A percentile compares a stretch with the other conserved stretches of the same genome.
Conservation (phyloP, 2,888 invertebrate species). For the Agriopis aurantiaria region DNA sequence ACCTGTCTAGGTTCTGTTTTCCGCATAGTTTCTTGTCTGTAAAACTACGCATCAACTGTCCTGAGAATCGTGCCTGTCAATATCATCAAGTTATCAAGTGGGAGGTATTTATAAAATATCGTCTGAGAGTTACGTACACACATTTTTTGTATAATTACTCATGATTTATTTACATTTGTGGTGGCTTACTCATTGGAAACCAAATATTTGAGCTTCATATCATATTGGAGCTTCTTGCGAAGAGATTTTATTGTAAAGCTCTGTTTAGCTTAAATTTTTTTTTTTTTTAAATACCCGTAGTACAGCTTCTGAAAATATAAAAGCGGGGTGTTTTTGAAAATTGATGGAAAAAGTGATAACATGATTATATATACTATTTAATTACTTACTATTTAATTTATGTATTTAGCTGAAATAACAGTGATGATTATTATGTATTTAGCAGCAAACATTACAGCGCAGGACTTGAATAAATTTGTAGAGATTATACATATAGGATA, state of each 20-base stretch:
- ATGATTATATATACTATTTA: no score
- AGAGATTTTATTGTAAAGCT: background rate
- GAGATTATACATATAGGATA: background rate
- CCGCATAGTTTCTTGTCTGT: constrained; percentile 8
- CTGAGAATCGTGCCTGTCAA: constrained; percentile 25
- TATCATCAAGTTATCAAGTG: constrained; percentile 11
- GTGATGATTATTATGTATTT: background rate
- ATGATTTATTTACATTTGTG: constrained; percentile 7
- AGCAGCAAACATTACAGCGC: background rate
- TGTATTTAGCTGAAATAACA: no score
- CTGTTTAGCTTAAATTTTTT: background rate
- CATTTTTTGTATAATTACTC: constrained; percentile 21
- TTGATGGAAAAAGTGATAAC: no score
- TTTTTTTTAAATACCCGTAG: no score
- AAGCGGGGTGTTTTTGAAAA: no score
- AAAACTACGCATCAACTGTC: constrained; percentile 10
- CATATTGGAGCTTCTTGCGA: background rate
- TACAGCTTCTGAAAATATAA: no score
- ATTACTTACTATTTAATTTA: no score
- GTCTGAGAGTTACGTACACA: constrained; percentile 3
- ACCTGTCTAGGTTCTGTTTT: background rate
- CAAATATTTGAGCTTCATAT: constrained; percentile 9
- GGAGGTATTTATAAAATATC: constrained; percentile 9
- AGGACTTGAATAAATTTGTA: background rate
- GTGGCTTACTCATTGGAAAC: constrained; percentile 10